Evolutionary conservation across 2,113 vertebrate genomes (phyloP), one percentile per base, ranked within the genome.

Genomic region (Opisthocomus hoazin): DNA sequence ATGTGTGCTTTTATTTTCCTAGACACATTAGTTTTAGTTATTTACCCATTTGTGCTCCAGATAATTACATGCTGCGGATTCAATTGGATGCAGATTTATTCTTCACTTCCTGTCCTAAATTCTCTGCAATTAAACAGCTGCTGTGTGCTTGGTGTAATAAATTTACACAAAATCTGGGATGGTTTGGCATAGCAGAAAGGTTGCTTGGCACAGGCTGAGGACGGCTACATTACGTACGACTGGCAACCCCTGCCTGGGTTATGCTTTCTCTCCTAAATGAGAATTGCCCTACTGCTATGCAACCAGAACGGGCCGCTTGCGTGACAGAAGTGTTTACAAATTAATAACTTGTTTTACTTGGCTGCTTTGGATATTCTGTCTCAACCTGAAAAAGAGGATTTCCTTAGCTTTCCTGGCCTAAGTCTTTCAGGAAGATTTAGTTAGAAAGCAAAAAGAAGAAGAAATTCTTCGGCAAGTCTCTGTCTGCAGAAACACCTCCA

Each of bases 71-170:
- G 90, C 95, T 96, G 94, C 3, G 2, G 83, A 92, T 94, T 96
- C 96, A 97, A 94, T 97, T 95, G 96, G 92, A 97, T 96, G 96
- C 96, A 97, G 96, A 97, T 97, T 97, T 97, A 97, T 96, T 97
- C 96, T 97, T 96, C 96, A 96, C 96, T 96, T 97, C 96, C 96
- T 97, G 95, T 97, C 95, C 96, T 97, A 94, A 97, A 96, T 96
- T 96, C 95, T 95, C 96, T 90, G 96, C 95, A 96, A 96, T 96
- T 97, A 96, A 97, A 95, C 96, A 97, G 96, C 96, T 96, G 95
- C 96, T 97, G 96, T 96, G 94, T 96, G 95, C 94, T 94, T 96
- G 90, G 94, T 95, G 90, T 92, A 96, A 97, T 96, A 92, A 96
- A 97, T 96, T 95, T 96, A 96, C 93, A 96, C 96, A 96, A 96